These are phyloP conservation scores for Scartelaos histophorus DNA, from an alignment of 2,113 vertebrate species.

Conservation along the genomic window DNA sequence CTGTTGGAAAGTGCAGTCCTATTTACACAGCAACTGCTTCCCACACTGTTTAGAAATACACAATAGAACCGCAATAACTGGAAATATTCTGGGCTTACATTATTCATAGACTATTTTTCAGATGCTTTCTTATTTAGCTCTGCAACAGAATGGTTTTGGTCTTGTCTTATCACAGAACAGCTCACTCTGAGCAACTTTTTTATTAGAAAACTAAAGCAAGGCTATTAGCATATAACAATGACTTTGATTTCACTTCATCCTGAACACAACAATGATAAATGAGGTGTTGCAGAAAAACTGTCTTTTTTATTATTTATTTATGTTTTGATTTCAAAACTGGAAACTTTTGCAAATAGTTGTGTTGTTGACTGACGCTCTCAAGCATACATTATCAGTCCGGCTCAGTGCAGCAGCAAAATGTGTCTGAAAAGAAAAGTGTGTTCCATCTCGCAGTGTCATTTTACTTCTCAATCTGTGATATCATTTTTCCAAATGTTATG, in stretches of 20 bases:
- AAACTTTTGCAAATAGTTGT: background rate
- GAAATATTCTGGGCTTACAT: background rate
- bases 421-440: background rate
- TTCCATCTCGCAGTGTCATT: background rate
- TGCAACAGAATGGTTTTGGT: background rate
- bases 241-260: background rate
- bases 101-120: slow-evolving; percentile 7
- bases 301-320: background rate
- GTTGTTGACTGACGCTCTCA: background rate
- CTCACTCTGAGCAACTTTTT: background rate
- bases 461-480: background rate
- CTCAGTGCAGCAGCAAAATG: slow-evolving; percentile 1
- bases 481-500: background rate
- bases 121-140: background rate
- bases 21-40: slow-evolving; percentile 32
- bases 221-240: background rate
- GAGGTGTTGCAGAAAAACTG: background rate
- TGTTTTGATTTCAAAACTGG: background rate
- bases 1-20: slow-evolving; percentile 46
- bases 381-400: slow-evolving; percentile 2
- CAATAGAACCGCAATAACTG: slow-evolving; percentile 24
- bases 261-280: background rate
- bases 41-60: slow-evolving; percentile 30
- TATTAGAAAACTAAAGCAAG: background rate
- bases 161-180: background rate